Conservation (phyloP, 2,888 invertebrate genomes). For the Eretmocerus hayati region DNA sequence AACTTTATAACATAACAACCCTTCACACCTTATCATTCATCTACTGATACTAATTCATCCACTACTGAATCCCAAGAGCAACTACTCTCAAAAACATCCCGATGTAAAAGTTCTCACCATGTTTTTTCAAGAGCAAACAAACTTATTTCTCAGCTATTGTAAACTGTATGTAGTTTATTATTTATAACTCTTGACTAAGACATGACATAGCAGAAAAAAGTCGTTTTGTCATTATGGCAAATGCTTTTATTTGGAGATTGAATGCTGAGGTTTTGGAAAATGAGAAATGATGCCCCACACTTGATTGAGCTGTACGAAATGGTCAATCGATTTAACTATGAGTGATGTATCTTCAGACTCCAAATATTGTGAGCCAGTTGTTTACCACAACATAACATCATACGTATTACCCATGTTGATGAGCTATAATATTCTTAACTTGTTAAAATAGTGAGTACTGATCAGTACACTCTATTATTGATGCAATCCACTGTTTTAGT, state of each 20-base stretch:
- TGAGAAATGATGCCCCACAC: slow-evolving; percentile 13
- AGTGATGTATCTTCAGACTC: slow-evolving; percentile 12
- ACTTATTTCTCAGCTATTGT: slow-evolving; percentile 31
- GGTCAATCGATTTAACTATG: slow-evolving; percentile 12
- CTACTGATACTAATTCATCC: no score
- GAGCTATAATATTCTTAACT: slow-evolving; percentile 11
- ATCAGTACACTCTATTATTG: slow-evolving; percentile 14
- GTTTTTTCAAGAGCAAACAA: no score
- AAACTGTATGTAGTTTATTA: slow-evolving; percentile 25
- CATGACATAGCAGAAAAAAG: not conserved
- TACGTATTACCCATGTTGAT: slow-evolving; percentile 11
- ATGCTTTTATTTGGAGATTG: slow-evolving; percentile 22
- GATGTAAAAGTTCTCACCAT: no score
- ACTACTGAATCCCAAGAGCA: no score
- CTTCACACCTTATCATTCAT: no score
- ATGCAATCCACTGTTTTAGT: slow-evolving; percentile 20
- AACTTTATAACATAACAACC: no score
- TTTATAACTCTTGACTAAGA: slow-evolving; percentile 16
- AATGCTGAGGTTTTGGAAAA: slow-evolving; percentile 6
- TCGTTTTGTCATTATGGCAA: slow-evolving; percentile 20
- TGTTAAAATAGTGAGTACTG: slow-evolving; percentile 11
- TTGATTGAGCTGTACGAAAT: slow-evolving; percentile 9
- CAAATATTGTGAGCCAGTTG: slow-evolving; percentile 14
- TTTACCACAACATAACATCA: slow-evolving; percentile 9
- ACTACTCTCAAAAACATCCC: no score